phyloP scores from a whole-genome alignment of 2,113 vertebrate species.

The Hucho hucho region DNA sequence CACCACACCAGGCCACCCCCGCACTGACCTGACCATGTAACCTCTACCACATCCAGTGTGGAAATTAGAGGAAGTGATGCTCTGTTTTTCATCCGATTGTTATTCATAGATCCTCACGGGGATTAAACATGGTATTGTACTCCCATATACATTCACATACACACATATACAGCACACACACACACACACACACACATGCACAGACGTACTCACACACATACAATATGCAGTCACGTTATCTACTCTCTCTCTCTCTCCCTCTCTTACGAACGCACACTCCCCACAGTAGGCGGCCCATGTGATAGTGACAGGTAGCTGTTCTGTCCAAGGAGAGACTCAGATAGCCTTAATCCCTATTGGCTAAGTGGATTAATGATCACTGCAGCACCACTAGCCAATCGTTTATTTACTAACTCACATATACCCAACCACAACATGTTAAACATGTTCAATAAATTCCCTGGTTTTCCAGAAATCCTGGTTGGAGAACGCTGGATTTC shows the following conservation, averaged over 20 bases:
- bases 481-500: no score
- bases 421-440: not conserved
- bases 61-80: not conserved
- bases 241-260: not conserved
- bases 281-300: not conserved
- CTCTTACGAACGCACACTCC: no score
- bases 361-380: conserved; percentile 43
- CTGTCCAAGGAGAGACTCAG: conserved; percentile 16
- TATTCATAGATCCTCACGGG: conserved; percentile 8
- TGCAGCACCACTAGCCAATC: conserved; percentile 23
- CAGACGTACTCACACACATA: not conserved
- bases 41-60: not conserved
- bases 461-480: no score
- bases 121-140: no score
- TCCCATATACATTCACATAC: no score
- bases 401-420: not conserved
- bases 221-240: not conserved
- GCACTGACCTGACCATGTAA: not conserved
- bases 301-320: conserved; percentile 17
- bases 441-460: no score
- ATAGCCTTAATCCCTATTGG: conserved; percentile 23
- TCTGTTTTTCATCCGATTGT: conserved; percentile 2
- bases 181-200: not conserved
- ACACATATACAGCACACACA: no score
- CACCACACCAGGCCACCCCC: not conserved